Evolutionary conservation across 2,888 invertebrate species (phyloP).

Genomic region (Zootermopsis nevadensis): DNA sequence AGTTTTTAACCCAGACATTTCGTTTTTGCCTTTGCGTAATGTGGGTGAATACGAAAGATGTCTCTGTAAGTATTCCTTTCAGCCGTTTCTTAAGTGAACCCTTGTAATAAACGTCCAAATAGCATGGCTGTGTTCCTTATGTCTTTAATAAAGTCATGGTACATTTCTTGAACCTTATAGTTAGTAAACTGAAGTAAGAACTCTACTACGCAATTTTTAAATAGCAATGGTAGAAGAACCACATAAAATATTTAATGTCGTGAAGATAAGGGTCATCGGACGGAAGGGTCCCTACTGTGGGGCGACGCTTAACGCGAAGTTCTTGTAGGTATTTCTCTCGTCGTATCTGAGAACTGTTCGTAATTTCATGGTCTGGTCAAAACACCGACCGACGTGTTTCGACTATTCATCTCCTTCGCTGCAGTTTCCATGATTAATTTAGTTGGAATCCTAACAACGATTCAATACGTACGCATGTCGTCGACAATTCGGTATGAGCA

Average conservation of each 20-base stretch:
- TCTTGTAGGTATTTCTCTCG: too few relatives aligned
- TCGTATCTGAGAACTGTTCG: too few relatives aligned
- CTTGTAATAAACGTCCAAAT: slow-evolving; percentile 5
- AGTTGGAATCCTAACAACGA: too few relatives aligned
- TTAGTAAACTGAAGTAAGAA: background rate
- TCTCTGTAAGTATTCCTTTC: background rate
- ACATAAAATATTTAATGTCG: slow-evolving; percentile 2
- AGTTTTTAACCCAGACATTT: slow-evolving; percentile 10
- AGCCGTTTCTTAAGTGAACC: background rate
- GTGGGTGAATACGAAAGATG: background rate
- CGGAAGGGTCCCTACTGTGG: too few relatives aligned
- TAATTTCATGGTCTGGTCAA: too few relatives aligned
- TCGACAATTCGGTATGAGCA: too few relatives aligned
- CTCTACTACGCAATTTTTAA: background rate
- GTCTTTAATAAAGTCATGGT: slow-evolving; percentile 24
- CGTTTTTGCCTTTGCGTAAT: background rate
- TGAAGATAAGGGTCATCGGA: background rate
- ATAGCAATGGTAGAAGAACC: background rate
- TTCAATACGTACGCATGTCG: too few relatives aligned
- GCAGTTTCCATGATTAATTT: too few relatives aligned
- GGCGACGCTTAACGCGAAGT: too few relatives aligned
- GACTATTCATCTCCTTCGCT: too few relatives aligned
- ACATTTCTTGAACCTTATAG: slow-evolving; percentile 10
- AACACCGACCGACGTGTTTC: too few relatives aligned
- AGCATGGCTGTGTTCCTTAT: background rate